Base-by-base conservation (phyloP, 35 echinoderm and acorn worm genomes). In the Acanthaster planci region DNA sequence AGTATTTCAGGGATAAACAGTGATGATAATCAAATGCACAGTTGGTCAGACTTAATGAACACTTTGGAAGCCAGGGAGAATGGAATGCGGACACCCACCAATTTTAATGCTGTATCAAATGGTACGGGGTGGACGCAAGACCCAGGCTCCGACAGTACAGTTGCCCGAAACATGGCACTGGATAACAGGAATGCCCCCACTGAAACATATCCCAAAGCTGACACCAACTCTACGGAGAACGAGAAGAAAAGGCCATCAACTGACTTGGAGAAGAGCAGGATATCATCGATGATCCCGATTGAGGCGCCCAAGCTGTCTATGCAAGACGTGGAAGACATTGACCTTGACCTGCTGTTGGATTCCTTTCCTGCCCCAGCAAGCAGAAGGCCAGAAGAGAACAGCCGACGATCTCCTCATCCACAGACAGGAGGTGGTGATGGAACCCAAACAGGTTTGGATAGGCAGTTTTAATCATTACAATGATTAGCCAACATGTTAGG, bases 341-440 rank as follows among this genome's bases (percentile, higher is more conserved):
- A 97, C 51, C 67, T 97, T 40, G 94, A 97, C 60, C 77, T 86
- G 15, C 57, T 97, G 54, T 50, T 97, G 10, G 94, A 89, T 82
- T 90, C 90, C 16, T 92, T 97, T 52, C 93, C 89, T 8, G 83
- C 85, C 40, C 31, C 38, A 15, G 44, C 51, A 27, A 40, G 22
- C 17, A 77, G 86, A 76, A 76, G 79, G 14, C 27, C 18, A 55
- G 8, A 76, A 68, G 47, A 37, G 30, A 52, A 76, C 47, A 76
- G 75, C 52, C 52, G 53, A 64, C n/a, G 38, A 19, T 29, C 54
- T 35, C 5, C 19, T 39, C 54, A 77, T 55, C 0, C 52, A 79
- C 54, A 77, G 8, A 0, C 52, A 80, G 47, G 82, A 77, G 56
- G 82, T 30, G 18, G 82, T 38, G 76, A 90, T 90, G 53, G 39